phyloP scores from a whole-genome alignment of 23 tunicate genomes.

The Trididemnum clinides region DNA sequence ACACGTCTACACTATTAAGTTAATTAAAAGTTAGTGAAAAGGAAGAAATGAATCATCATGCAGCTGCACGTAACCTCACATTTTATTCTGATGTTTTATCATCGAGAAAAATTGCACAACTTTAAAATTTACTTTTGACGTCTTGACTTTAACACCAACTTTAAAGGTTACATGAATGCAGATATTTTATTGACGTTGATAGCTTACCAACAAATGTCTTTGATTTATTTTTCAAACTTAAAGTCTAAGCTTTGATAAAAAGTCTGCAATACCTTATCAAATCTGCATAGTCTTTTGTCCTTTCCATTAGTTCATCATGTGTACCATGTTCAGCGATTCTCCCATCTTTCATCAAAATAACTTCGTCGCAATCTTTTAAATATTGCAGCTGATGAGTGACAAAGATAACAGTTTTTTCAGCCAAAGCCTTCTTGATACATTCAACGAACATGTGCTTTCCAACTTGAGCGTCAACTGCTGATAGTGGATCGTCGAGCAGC shows the following conservation, averaged over 20 bases:
- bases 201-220: too few species aligned
- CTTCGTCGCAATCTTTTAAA: constrained; percentile 93
- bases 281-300: constrained; percentile 24
- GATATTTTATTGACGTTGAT: too few species aligned
- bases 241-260: background rate
- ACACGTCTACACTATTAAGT: too few species aligned
- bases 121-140: too few species aligned
- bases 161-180: too few species aligned
- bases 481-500: constrained; percentile 91
- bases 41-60: too few species aligned
- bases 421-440: constrained; percentile 77
- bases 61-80: too few species aligned
- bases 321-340: constrained; percentile 76
- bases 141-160: too few species aligned
- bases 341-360: constrained; percentile 78
- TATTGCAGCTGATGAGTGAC: constrained; percentile 97
- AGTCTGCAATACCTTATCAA: constrained; percentile 25
- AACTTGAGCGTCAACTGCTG: constrained; percentile 99
- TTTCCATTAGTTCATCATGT: constrained; percentile 77
- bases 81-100: too few species aligned
- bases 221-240: too few species aligned
- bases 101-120: too few species aligned
- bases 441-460: constrained; percentile 95
- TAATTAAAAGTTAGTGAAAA: too few species aligned
- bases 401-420: constrained; percentile 72